phyloP scores from a whole-genome alignment of 2,113 vertebrate species.

The Reinhardtius hippoglossoides region DNA sequence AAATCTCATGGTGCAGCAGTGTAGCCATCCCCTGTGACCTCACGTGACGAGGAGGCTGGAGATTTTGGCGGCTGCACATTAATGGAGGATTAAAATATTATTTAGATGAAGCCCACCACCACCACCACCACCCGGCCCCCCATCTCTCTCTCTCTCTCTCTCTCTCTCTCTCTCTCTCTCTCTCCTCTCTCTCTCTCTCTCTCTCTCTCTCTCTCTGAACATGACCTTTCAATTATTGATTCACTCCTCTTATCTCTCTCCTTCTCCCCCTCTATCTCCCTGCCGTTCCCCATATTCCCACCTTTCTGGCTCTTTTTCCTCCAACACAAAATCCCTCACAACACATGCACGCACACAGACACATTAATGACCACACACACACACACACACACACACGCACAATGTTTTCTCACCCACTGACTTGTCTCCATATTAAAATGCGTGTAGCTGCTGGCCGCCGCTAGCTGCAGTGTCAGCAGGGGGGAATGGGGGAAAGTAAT shows the following conservation, averaged over 20 bases:
- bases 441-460: slow-evolving; percentile 38
- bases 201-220: slow-evolving; percentile 31
- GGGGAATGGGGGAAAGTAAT: slow-evolving; percentile 60
- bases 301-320: neutral
- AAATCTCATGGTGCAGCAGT: slow-evolving; percentile 36
- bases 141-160: neutral
- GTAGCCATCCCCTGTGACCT: slow-evolving; percentile 27
- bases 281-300: slow-evolving; percentile 18
- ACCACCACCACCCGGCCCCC: neutral
- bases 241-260: slow-evolving; percentile 48
- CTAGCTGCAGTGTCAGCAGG: slow-evolving; percentile 76
- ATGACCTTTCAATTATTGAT: slow-evolving; percentile 81
- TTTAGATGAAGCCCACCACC: slow-evolving; percentile 29
- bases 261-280: slow-evolving; percentile 12
- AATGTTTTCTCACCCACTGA: slow-evolving; percentile 14
- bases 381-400: slow-evolving; percentile 6
- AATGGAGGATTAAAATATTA: slow-evolving; percentile 49
- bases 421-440: slow-evolving; percentile 66
- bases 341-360: neutral
- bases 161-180: neutral
- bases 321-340: slow-evolving; percentile 35
- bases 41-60: slow-evolving; percentile 37
- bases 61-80: slow-evolving; percentile 41
- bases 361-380: neutral
- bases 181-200: slow-evolving; percentile 13